These are phyloP conservation scores for Gonioctena quinquepunctata DNA, from an alignment of 1,140 invertebrate species.

Conservation along the genomic window DNA sequence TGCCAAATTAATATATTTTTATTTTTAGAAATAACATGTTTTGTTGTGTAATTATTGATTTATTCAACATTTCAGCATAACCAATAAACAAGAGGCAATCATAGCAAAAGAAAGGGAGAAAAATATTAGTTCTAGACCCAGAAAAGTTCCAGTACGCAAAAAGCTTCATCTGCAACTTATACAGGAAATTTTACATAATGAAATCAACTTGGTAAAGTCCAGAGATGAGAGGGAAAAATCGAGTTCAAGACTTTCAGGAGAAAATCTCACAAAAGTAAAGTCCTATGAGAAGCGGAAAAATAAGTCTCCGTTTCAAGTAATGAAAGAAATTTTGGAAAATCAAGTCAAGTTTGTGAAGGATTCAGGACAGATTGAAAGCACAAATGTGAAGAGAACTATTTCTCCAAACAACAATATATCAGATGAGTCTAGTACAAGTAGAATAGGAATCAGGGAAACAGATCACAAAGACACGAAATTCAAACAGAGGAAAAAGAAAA, in stretches of 20 bases:
- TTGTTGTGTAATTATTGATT: no score
- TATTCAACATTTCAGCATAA: not conserved
- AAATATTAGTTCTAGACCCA: not conserved
- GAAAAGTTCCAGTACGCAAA: not conserved
- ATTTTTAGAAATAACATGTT: no score
- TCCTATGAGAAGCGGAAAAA: not conserved
- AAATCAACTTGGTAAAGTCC: not conserved
- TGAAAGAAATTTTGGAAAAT: not conserved
- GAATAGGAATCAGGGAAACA: not conserved
- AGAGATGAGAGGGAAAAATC: not conserved
- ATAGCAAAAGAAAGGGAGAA: conserved; percentile 4
- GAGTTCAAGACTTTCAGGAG: no score
- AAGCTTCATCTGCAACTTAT: not conserved
- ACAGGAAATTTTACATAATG: not conserved
- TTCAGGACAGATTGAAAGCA: no score
- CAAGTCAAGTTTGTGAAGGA: not conserved
- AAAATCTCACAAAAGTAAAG: not conserved
- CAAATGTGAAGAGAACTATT: no score
- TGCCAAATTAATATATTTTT: no score
- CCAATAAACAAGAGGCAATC: not conserved
- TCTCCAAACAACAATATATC: not conserved
- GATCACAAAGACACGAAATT: not conserved
- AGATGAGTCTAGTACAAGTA: not conserved
- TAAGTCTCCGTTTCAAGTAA: not conserved
- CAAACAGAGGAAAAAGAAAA: not conserved